Conservation (phyloP, 2,797 vertebrate species). For the Gymnoscopelus microlampas region DNA sequence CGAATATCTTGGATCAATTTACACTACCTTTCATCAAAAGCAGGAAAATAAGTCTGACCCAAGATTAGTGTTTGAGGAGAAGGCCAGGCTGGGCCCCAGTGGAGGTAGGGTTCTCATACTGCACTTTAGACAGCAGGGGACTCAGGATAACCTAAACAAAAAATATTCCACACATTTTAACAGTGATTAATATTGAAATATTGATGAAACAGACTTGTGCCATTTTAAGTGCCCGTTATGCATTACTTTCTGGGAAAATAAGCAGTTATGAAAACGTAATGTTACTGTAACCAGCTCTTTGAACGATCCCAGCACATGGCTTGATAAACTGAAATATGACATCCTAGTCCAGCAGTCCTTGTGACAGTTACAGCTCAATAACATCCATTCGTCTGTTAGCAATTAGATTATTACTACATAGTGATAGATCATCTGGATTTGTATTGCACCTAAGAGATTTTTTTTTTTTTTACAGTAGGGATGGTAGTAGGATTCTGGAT, state of each 20-base stretch:
- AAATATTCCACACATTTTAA: conserved; percentile 48
- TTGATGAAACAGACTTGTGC: conserved; percentile 46
- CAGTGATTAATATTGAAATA: conserved; percentile 49
- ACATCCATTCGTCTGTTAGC: conserved; percentile 77
- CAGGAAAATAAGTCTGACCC: conserved; percentile 33
- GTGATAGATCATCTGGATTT: conserved; percentile 71
- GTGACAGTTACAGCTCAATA: conserved; percentile 34
- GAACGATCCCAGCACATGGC: conserved; percentile 59
- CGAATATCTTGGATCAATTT: conserved; percentile 39
- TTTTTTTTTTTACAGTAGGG: conserved; percentile 70
- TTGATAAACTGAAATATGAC: conserved; percentile 46
- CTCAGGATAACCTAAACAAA: conserved; percentile 21
- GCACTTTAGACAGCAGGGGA: conserved; percentile 34
- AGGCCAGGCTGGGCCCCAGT: conserved; percentile 43
- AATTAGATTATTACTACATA: conserved; percentile 73
- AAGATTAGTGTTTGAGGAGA: conserved; percentile 64
- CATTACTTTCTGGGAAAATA: conserved; percentile 34
- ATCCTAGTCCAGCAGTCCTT: conserved; percentile 61
- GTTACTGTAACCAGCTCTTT: conserved; percentile 33
- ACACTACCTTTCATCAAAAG: conserved; percentile 12
- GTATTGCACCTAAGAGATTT: conserved; percentile 77
- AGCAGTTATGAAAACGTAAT: conserved; percentile 30
- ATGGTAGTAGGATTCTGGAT: conserved; percentile 59
- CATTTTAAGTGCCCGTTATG: conserved; percentile 36
- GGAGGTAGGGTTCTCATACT: conserved; percentile 60